Conservation (phyloP, 2,888 invertebrate species). For the Sceliomorpha sp. region DNA sequence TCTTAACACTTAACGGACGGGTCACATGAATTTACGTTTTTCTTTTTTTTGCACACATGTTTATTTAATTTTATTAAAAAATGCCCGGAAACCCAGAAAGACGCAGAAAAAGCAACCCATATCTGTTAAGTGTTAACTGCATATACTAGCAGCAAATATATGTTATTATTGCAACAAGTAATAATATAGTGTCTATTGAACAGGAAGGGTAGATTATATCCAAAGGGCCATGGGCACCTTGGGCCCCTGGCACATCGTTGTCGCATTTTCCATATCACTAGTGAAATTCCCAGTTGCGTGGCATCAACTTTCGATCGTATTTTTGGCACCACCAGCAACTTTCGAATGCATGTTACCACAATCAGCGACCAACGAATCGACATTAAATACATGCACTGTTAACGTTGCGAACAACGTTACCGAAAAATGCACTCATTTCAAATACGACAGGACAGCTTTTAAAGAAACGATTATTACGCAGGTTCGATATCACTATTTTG, state of each 20-base stretch:
- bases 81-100: too few relatives aligned
- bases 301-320: conserved; percentile 83
- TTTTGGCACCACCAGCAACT: conserved; percentile 82
- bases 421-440: conserved; percentile 72
- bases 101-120: too few relatives aligned
- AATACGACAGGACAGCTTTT: conserved; percentile 83
- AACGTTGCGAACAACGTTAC: conserved; percentile 64
- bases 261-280: conserved; percentile 81
- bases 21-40: too few relatives aligned
- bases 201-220: conserved; percentile 78
- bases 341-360: conserved; percentile 78
- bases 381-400: conserved; percentile 60
- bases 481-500: too few relatives aligned
- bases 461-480: conserved; percentile 84
- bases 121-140: too few relatives aligned
- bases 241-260: conserved; percentile 83
- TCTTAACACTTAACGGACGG: too few relatives aligned
- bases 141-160: too few relatives aligned
- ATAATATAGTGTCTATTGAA: too few relatives aligned
- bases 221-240: conserved; percentile 82
- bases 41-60: too few relatives aligned
- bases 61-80: too few relatives aligned
- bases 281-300: conserved; percentile 83
- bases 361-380: conserved; percentile 57
- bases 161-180: too few relatives aligned